Conservation (phyloP, 92 coral and sea anemone species). For the Hydrozoanthus gracilis region DNA sequence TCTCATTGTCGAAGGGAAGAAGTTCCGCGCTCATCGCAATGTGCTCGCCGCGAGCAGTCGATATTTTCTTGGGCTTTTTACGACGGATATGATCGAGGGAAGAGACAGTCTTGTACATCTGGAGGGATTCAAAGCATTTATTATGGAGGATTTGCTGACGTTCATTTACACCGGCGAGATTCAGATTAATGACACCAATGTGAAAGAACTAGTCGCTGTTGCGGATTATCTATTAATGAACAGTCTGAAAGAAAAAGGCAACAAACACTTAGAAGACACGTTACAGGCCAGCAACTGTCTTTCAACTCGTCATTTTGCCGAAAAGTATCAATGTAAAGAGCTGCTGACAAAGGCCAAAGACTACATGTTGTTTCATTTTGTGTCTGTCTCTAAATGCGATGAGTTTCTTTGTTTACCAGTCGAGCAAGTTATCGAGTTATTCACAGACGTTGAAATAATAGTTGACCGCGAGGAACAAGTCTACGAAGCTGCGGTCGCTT, state of each 20-base stretch:
- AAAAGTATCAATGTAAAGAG: slow-evolving; percentile 82
- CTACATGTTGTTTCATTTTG: slow-evolving; percentile 78
- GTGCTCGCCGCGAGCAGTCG: slow-evolving; percentile 88
- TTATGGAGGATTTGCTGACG: slow-evolving; percentile 87
- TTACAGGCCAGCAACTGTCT: slow-evolving; percentile 86
- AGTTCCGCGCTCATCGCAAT: slow-evolving; percentile 87
- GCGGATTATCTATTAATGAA: slow-evolving; percentile 86
- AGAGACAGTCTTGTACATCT: slow-evolving; percentile 55
- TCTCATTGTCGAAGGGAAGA: slow-evolving; percentile 78
- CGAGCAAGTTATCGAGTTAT: slow-evolving; percentile 74
- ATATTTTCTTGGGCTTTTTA: slow-evolving; percentile 90
- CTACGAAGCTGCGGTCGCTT: slow-evolving; percentile 84
- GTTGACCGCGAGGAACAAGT: slow-evolving; percentile 86
- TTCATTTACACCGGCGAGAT: slow-evolving; percentile 91
- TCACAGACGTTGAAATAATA: slow-evolving; percentile 79
- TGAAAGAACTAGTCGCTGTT: slow-evolving; percentile 84
- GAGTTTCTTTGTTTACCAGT: slow-evolving; percentile 71
- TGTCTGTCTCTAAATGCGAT: slow-evolving; percentile 86
- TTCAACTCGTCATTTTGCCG: slow-evolving; percentile 87
- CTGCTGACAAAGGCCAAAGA: slow-evolving; percentile 72
- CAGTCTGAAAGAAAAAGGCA: slow-evolving; percentile 83
- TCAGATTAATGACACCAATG: slow-evolving; percentile 75
- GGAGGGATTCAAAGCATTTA: slow-evolving; percentile 70
- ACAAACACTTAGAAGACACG: slow-evolving; percentile 68
- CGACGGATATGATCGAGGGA: slow-evolving; percentile 87